Evolutionary conservation across 2,113 vertebrate species (phyloP).

Genomic region (Chiloscyllium plagiosum): DNA sequence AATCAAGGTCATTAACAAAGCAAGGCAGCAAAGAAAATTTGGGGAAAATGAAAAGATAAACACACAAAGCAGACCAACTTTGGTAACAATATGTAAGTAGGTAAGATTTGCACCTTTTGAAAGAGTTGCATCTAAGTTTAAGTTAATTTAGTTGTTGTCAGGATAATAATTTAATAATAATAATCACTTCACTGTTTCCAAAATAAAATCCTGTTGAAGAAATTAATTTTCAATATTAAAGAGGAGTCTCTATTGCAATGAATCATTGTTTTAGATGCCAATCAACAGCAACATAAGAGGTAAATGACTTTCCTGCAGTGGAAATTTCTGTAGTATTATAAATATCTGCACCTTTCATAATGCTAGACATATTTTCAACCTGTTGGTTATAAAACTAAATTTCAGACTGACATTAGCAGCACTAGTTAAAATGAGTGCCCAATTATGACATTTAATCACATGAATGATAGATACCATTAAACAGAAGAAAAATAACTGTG

Average conservation of each 20-base stretch:
- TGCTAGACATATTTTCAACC: slow-evolving; percentile 7
- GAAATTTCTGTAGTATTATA: neutral
- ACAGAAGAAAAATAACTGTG: neutral
- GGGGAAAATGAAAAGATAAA: neutral
- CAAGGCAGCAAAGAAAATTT: neutral
- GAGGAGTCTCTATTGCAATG: neutral
- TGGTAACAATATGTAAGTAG: neutral
- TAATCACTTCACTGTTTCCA: neutral
- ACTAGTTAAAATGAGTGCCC: neutral
- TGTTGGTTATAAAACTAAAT: neutral
- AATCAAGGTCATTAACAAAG: neutral
- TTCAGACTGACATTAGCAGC: neutral
- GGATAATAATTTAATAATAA: neutral
- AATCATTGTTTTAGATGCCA: neutral
- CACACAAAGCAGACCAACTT: neutral
- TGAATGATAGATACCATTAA: neutral
- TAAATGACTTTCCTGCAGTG: neutral
- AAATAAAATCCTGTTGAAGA: neutral
- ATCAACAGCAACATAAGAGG: neutral
- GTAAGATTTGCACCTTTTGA: neutral
- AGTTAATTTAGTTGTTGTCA: neutral
- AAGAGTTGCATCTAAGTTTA: neutral
- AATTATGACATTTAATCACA: neutral
- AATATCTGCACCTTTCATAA: neutral
- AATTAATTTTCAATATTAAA: neutral